Conservation (phyloP, 2,797 vertebrate genomes). For the Nothura maculosa region DNA sequence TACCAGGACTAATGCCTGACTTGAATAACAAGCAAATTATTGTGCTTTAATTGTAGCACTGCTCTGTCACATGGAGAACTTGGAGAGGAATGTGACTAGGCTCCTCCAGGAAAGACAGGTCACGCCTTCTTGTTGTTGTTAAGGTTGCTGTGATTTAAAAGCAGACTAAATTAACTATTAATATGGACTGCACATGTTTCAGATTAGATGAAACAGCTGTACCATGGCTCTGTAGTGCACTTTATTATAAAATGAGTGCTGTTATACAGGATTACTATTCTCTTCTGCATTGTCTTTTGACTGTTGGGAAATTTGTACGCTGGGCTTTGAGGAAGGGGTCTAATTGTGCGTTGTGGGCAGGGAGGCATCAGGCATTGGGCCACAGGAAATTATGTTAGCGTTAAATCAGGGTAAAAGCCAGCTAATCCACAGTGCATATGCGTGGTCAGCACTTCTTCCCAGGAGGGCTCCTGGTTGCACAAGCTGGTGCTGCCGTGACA, state of each 20-base stretch:
- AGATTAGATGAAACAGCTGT: slow-evolving; percentile 75
- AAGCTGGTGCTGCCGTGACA: neutral
- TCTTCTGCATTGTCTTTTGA: slow-evolving; percentile 54
- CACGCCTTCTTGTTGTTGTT: slow-evolving; percentile 72
- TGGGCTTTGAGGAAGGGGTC: slow-evolving; percentile 20
- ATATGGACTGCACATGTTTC: slow-evolving; percentile 73
- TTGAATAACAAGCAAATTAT: slow-evolving; percentile 91
- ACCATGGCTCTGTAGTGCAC: slow-evolving; percentile 56
- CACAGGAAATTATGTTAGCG: slow-evolving; percentile 48
- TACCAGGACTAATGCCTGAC: slow-evolving; percentile 89
- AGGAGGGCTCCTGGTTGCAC: neutral
- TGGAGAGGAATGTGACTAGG: slow-evolving; percentile 78
- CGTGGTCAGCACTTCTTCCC: neutral
- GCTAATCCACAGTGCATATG: neutral
- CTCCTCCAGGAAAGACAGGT: slow-evolving; percentile 72
- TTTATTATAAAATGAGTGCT: slow-evolving; percentile 71
- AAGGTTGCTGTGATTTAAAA: slow-evolving; percentile 71
- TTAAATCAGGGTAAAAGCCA: slow-evolving; percentile 29
- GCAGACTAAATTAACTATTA: slow-evolving; percentile 76
- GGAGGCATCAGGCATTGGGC: neutral
- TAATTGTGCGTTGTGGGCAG: neutral
- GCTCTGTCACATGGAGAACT: slow-evolving; percentile 83
- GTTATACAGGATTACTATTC: slow-evolving; percentile 63
- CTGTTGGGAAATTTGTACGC: slow-evolving; percentile 53
- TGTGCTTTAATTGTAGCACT: slow-evolving; percentile 87